Evolutionary conservation across 2,797 vertebrate species (phyloP).

Genomic region (Tamandua tetradactyla): DNA sequence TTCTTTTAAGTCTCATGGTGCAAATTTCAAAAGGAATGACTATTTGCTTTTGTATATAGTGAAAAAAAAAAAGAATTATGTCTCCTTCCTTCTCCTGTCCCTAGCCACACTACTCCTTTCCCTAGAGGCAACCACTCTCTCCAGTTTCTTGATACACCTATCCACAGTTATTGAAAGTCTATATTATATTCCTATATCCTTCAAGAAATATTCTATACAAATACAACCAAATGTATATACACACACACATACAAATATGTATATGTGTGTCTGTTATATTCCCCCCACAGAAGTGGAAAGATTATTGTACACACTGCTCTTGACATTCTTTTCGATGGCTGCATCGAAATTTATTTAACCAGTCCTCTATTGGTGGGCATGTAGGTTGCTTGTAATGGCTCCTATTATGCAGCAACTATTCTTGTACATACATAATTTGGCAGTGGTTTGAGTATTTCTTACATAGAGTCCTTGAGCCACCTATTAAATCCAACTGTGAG

Average conservation of each 20-base stretch:
- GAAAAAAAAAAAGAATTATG: not conserved
- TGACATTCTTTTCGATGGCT: slow-evolving; percentile 38
- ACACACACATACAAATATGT: not conserved
- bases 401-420: slow-evolving; percentile 26
- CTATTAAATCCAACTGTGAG: slow-evolving; percentile 14
- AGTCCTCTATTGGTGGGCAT: slow-evolving; percentile 15
- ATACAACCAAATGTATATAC: not conserved
- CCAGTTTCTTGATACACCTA: not conserved
- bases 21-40: slow-evolving; percentile 42
- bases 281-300: not conserved
- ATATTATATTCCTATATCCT: not conserved
- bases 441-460: not conserved
- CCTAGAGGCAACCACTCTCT: not conserved
- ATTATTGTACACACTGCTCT: not conserved
- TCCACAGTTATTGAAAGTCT: not conserved
- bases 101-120: not conserved
- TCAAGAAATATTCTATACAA: not conserved
- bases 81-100: not conserved
- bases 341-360: slow-evolving; percentile 1
- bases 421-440: not conserved
- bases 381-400: not conserved
- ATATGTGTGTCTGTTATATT: not conserved
- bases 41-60: too few relatives aligned
- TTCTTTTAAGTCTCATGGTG: not conserved
- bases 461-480: not conserved